These are phyloP conservation scores for Aproaerema taeniolella DNA, from an alignment of 2,888 invertebrate genomes.

Conservation along the genomic window DNA sequence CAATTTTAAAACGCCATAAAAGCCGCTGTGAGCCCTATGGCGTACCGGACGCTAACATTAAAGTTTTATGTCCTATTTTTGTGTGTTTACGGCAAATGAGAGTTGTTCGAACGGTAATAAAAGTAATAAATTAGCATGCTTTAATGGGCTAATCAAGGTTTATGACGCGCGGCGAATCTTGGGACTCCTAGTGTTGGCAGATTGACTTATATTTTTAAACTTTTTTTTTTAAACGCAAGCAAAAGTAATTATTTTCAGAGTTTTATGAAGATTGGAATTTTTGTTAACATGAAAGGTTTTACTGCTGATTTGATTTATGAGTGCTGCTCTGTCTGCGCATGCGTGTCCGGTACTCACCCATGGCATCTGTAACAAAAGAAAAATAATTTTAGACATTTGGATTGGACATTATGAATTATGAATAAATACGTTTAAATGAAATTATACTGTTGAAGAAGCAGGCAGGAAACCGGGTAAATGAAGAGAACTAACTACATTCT, in stretches of 20 bases:
- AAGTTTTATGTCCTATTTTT: slow-evolving; percentile 51
- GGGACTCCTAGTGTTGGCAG: slow-evolving; percentile 73
- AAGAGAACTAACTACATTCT: too few relatives aligned
- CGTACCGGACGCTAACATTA: slow-evolving; percentile 33
- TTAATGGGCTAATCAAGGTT: slow-evolving; percentile 78
- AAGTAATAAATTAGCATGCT: slow-evolving; percentile 74
- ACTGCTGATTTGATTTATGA: slow-evolving; percentile 57
- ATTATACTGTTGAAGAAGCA: too few relatives aligned
- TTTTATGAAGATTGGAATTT: slow-evolving; percentile 77
- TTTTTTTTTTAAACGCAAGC: slow-evolving; percentile 44
- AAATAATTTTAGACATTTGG: too few relatives aligned
- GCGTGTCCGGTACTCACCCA: slow-evolving; percentile 80
- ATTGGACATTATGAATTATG: too few relatives aligned
- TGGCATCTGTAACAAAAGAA: slow-evolving; percentile 86
- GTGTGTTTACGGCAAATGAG: slow-evolving; percentile 57
- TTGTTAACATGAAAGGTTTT: slow-evolving; percentile 59
- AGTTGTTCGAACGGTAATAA: slow-evolving; percentile 68
- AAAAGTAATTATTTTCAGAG: slow-evolving; percentile 61
- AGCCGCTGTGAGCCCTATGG: slow-evolving; percentile 27
- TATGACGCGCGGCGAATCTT: slow-evolving; percentile 74
- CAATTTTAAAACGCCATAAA: slow-evolving; percentile 48
- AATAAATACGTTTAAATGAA: too few relatives aligned
- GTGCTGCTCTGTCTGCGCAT: slow-evolving; percentile 45
- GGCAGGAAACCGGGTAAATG: too few relatives aligned
- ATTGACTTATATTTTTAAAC: slow-evolving; percentile 77